phyloP scores from a whole-genome alignment of 2,888 invertebrate species.

The Therioaphis trifolii region DNA sequence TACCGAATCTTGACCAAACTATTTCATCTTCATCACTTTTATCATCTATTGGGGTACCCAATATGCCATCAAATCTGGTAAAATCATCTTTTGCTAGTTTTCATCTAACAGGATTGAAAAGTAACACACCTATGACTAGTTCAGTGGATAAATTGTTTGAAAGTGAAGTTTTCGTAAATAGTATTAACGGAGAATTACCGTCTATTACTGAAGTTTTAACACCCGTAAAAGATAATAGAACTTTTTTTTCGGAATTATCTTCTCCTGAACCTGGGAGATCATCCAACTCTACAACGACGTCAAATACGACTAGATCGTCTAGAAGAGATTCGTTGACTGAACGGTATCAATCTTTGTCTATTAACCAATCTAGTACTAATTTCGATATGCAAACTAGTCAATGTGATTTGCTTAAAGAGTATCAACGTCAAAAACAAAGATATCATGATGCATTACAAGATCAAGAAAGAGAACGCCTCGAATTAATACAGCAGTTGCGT shows the following conservation, averaged over 20 bases:
- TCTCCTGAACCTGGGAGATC: constrained; percentile 57
- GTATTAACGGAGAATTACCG: constrained; percentile 71
- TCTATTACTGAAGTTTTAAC: constrained; percentile 67
- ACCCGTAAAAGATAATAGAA: constrained; percentile 56
- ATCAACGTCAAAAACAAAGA: constrained; percentile 81
- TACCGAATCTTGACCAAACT: constrained; percentile 77
- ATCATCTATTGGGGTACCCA: constrained; percentile 67
- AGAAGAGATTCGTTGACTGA: constrained; percentile 76
- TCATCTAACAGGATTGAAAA: constrained; percentile 83
- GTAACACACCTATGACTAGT: constrained; percentile 85
- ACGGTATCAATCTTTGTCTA: constrained; percentile 66
- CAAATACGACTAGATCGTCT: constrained; percentile 78
- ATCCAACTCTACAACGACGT: constrained; percentile 73
- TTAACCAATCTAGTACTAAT: constrained; percentile 54
- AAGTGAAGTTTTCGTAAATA: constrained; percentile 80
- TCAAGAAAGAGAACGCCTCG: constrained; percentile 63
- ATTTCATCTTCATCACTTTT: constrained; percentile 79
- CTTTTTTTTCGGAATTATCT: constrained; percentile 36
- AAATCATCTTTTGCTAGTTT: constrained; percentile 89
- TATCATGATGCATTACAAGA: constrained; percentile 67
- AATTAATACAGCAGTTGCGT: constrained; percentile 62
- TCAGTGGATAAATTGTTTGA: constrained; percentile 91
- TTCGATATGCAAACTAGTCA: constrained; percentile 67
- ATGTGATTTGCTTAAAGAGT: constrained; percentile 82
- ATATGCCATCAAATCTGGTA: constrained; percentile 73